Evolutionary conservation across 1,140 invertebrate genomes (phyloP).

Genomic region (Calephelis nemesis): DNA sequence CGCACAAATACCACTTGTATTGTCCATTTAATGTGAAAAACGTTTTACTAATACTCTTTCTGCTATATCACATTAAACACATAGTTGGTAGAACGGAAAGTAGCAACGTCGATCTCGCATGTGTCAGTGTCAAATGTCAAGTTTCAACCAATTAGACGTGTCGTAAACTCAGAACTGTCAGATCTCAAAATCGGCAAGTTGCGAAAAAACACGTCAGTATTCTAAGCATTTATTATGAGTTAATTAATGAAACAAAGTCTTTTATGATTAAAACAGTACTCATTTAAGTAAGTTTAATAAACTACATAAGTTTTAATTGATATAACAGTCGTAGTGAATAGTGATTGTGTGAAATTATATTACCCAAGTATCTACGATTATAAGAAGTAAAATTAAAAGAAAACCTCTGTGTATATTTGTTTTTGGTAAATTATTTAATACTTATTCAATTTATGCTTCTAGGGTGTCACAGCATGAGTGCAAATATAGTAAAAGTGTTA

Average conservation of each 20-base stretch:
- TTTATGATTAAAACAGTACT: constrained; percentile 3
- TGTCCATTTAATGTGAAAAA: no score
- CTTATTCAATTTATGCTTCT: constrained; percentile 26
- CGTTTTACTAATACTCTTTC: no score
- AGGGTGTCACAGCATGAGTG: constrained; percentile 37
- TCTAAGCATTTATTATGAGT: constrained; percentile 28
- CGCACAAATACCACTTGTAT: no score
- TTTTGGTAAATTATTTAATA: background rate
- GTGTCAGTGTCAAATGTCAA: constrained; percentile 11
- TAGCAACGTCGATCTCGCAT: background rate
- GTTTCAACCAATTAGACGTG: background rate
- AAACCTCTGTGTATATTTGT: background rate
- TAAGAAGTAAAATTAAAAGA: background rate
- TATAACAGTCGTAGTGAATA: background rate
- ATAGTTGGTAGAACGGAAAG: constrained; percentile 2
- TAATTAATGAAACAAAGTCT: constrained; percentile 18
- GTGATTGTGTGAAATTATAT: no score
- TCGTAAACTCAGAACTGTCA: constrained; percentile 33
- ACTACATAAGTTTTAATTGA: background rate
- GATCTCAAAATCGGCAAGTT: constrained; percentile 41
- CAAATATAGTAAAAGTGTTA: constrained; percentile 31
- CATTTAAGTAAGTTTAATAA: background rate
- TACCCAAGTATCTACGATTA: background rate
- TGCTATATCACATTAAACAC: no score
- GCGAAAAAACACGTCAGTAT: constrained; percentile 59